Evolutionary conservation across 1,140 invertebrate genomes (phyloP).

Genomic region (Leptestheria dahalacensis): DNA sequence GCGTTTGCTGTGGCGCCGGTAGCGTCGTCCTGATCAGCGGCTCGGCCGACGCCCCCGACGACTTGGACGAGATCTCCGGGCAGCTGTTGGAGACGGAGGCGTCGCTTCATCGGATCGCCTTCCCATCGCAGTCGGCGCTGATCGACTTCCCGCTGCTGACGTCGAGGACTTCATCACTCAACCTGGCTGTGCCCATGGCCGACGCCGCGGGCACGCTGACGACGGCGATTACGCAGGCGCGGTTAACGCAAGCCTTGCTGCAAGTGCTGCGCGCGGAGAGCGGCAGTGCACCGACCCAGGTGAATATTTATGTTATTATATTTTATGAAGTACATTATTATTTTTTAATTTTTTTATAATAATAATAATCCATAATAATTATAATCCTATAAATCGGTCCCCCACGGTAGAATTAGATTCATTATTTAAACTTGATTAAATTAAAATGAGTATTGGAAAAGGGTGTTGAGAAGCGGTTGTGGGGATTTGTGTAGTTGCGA

Average conservation of each 20-base stretch:
- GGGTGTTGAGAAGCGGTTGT: too few species aligned
- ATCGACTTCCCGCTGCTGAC: not conserved
- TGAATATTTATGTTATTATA: too few species aligned
- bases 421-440: too few species aligned
- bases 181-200: not conserved
- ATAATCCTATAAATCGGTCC: too few species aligned
- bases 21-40: not conserved
- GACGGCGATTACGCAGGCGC: constrained; percentile 9
- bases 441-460: too few species aligned
- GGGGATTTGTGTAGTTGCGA: too few species aligned
- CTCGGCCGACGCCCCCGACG: not conserved
- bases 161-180: not conserved
- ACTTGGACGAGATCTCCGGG: not conserved
- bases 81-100: not conserved
- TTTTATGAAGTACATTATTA: too few species aligned
- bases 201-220: not conserved
- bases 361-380: too few species aligned
- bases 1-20: not conserved
- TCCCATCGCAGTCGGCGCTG: not conserved
- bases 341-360: too few species aligned
- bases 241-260: constrained; percentile 5
- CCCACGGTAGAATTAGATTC: too few species aligned
- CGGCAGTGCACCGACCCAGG: not conserved
- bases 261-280: constrained; percentile 10
- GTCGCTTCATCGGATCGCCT: not conserved